These are phyloP conservation scores for Agrotis puta DNA, from an alignment of 2,888 invertebrate species.

Conservation along the genomic window DNA sequence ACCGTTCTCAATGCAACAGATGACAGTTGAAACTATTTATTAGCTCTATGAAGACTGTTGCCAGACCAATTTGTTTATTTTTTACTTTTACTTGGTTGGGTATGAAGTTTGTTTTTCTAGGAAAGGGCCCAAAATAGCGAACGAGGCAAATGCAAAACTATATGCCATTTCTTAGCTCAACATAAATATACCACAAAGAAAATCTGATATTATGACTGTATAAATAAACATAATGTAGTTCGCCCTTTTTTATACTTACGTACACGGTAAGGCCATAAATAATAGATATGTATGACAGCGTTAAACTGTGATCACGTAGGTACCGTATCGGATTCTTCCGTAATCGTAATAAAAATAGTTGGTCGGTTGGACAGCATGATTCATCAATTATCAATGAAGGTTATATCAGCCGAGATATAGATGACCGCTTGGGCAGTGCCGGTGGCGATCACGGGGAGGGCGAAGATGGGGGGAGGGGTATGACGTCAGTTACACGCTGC, in stretches of 20 bases:
- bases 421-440: constrained; percentile 54
- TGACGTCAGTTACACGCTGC: constrained; percentile 67
- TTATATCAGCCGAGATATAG: constrained; percentile 64
- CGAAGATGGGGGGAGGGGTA: background rate
- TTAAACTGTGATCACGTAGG: constrained; percentile 27
- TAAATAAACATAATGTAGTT: constrained; percentile 13
- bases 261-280: background rate
- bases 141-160: constrained; percentile 17
- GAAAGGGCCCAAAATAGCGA: constrained; percentile 46
- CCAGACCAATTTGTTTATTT: background rate
- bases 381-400: constrained; percentile 65
- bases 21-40: constrained; percentile 23
- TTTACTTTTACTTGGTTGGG: background rate
- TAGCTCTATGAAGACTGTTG: constrained; percentile 2
- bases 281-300: constrained; percentile 20
- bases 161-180: constrained; percentile 30
- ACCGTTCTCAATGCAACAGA: constrained; percentile 38
- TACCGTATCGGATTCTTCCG: constrained; percentile 50
- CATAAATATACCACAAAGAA: constrained; percentile 38
- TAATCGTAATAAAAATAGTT: constrained; percentile 64
- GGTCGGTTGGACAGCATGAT: constrained; percentile 57
- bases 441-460: constrained; percentile 33
- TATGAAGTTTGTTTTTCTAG: constrained; percentile 31
- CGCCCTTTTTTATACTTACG: background rate
- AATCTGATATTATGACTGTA: constrained; percentile 21